Evolutionary conservation across 2,888 invertebrate species (phyloP).

Genomic region (Spodoptera picta): DNA sequence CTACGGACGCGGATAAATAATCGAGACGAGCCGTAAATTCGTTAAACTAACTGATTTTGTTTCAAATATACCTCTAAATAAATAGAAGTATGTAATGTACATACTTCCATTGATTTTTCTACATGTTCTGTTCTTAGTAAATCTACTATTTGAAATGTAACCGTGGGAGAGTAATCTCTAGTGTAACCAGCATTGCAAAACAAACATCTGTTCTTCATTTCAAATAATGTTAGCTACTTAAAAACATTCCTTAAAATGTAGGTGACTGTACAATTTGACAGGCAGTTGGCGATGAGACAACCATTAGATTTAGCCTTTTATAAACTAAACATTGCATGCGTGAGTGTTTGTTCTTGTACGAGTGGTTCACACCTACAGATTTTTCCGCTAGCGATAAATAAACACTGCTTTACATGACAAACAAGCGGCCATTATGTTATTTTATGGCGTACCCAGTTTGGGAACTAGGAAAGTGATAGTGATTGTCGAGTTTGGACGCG

Average conservation of each 20-base stretch:
- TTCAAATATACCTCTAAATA: too few species aligned
- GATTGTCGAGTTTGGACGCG: slow-evolving; percentile 16
- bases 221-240: neutral
- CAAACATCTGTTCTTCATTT: slow-evolving; percentile 7
- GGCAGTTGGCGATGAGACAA: slow-evolving; percentile 49
- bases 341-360: slow-evolving; percentile 61
- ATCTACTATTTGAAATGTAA: too few species aligned
- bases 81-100: too few species aligned
- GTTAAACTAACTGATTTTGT: too few species aligned
- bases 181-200: neutral
- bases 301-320: slow-evolving; percentile 58
- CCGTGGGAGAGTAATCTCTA: too few species aligned
- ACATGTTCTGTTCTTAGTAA: too few species aligned
- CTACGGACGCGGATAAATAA: too few species aligned
- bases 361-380: slow-evolving; percentile 66
- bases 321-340: slow-evolving; percentile 65
- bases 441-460: slow-evolving; percentile 48
- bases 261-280: slow-evolving; percentile 48
- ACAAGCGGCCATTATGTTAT: slow-evolving; percentile 55
- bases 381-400: slow-evolving; percentile 60
- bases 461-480: slow-evolving; percentile 40
- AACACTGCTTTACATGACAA: slow-evolving; percentile 62
- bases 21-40: too few species aligned
- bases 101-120: too few species aligned
- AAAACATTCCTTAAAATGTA: slow-evolving; percentile 35